phyloP scores from a whole-genome alignment of 2,888 invertebrate species.

The Chironomus tentans region DNA sequence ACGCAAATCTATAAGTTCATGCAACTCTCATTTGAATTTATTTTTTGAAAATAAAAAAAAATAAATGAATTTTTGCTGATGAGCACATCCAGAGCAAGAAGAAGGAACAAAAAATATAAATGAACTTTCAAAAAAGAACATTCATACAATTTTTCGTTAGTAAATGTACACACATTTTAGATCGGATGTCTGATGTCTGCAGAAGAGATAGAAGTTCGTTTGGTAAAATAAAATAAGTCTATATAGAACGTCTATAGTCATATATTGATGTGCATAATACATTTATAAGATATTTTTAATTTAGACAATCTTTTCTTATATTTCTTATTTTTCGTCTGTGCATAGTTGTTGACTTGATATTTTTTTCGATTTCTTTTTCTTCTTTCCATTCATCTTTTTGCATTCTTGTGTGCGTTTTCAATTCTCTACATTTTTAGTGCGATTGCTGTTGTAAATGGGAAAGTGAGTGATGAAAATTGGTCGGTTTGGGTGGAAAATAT shows the following conservation, averaged over 20 bases:
- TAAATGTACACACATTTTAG: neutral
- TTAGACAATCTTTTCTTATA: slow-evolving; percentile 1
- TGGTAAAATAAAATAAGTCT: neutral
- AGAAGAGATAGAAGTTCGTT: neutral
- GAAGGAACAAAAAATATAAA: neutral
- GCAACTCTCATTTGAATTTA: neutral
- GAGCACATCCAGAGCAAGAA: neutral
- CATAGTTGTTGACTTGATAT: slow-evolving; percentile 1
- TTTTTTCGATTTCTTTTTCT: slow-evolving; percentile 1
- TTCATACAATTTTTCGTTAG: neutral
- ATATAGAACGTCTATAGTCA: neutral
- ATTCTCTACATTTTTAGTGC: neutral
- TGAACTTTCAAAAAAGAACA: too few species aligned
- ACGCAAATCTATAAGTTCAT: slow-evolving; percentile 8
- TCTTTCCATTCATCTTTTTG: neutral
- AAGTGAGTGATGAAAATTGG: too few species aligned
- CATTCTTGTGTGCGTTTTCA: slow-evolving; percentile 24
- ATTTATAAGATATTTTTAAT: slow-evolving; percentile 24
- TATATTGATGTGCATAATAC: slow-evolving; percentile 23
- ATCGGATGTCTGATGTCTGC: neutral
- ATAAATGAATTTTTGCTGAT: neutral
- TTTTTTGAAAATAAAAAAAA: neutral
- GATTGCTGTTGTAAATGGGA: too few species aligned
- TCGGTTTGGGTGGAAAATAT: too few species aligned
- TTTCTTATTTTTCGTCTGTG: neutral